Conservation (phyloP, 1,140 invertebrate genomes). For the Thaumatotibia leucotreta region DNA sequence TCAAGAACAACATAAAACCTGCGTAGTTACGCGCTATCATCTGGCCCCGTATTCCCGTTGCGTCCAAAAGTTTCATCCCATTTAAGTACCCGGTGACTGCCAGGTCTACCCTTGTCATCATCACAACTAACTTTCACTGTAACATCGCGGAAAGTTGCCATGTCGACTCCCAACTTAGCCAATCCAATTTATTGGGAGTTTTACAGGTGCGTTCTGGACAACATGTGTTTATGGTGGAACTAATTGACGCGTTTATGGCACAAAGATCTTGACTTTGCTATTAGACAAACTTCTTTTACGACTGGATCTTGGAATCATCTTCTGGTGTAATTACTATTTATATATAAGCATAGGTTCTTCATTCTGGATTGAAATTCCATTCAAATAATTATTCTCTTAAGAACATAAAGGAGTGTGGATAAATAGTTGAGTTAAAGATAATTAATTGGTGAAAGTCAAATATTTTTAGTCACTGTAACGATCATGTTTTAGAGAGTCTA, state of each 20-base stretch:
- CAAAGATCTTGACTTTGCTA: not conserved
- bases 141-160: not conserved
- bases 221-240: not conserved
- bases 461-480: too few species aligned
- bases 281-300: not conserved
- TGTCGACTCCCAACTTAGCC: not conserved
- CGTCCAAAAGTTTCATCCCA: constrained; percentile 6
- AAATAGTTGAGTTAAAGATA: too few species aligned
- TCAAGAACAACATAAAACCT: not conserved
- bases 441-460: too few species aligned
- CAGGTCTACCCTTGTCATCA: constrained; percentile 12
- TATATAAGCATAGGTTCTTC: too few species aligned
- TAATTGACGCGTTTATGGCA: not conserved
- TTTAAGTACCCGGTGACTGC: constrained; percentile 6
- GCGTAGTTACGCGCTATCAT: not conserved
- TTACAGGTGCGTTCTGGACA: not conserved
- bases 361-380: too few species aligned
- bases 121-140: constrained; percentile 10
- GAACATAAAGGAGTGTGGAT: too few species aligned
- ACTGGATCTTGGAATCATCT: too few species aligned
- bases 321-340: too few species aligned
- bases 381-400: too few species aligned
- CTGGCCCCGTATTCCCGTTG: not conserved
- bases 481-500: too few species aligned
- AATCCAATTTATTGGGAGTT: not conserved